A percentile compares a stretch with the other conserved stretches of the same genome.
Conservation (phyloP, 2,113 vertebrate species). For the Blennius ocellaris region DNA sequence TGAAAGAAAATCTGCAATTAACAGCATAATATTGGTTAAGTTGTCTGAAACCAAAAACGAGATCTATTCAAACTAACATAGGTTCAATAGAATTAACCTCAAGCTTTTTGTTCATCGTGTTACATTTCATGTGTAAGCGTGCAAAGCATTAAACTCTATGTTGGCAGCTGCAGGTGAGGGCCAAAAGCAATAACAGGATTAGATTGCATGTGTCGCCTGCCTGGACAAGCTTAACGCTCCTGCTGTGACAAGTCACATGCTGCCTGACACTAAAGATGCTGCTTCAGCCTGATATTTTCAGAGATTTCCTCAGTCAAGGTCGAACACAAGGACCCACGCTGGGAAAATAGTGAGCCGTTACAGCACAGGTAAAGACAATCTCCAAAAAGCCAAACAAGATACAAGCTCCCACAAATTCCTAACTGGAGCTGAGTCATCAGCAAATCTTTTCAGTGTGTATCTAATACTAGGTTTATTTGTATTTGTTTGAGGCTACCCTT, state of each 20-base stretch:
- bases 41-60: background rate
- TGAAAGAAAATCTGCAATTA: too few relatives aligned
- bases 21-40: background rate
- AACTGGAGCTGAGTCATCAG: too few relatives aligned
- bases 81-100: constrained; percentile 6
- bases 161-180: constrained; percentile 40
- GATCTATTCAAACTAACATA: constrained; percentile 20
- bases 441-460: too few relatives aligned
- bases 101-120: constrained; percentile 1
- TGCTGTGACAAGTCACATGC: constrained; percentile 58
- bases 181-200: constrained; percentile 75
- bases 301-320: constrained; percentile 57
- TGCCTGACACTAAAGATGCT: constrained; percentile 42
- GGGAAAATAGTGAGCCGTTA: background rate
- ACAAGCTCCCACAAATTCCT: background rate
- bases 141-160: constrained; percentile 26
- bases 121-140: constrained; percentile 2
- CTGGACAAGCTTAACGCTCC: constrained; percentile 41
- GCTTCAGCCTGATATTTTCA: constrained; percentile 44
- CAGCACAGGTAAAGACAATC: background rate
- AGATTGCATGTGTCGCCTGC: constrained; percentile 48
- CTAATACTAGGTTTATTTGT: too few relatives aligned
- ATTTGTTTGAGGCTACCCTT: too few relatives aligned
- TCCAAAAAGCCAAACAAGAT: constrained; percentile 3
- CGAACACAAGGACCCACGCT: constrained; percentile 12